Evolutionary conservation across 2,797 vertebrate species (phyloP), one percentile per base, ranked within the genome.

Genomic region (Sebastes vulpes): DNA sequence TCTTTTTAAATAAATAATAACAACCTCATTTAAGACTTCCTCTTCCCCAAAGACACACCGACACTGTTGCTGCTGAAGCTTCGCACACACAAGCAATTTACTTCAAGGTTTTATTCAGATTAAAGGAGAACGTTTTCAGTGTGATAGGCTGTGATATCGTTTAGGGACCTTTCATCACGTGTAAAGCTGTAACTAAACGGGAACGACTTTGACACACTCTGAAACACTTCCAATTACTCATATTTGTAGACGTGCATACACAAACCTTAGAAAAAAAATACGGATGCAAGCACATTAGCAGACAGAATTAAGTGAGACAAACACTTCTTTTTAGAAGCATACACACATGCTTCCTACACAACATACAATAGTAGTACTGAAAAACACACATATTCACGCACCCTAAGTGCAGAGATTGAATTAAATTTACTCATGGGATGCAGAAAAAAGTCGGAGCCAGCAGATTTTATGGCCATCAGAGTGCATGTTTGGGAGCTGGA

Each of bases 381-480:
- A 50, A 70, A 54, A 70, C 52, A 65, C 14, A 67, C 58, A 57
- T 10, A 38, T 20, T n/a, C 53, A 75, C 61, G 50, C 9, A 54
- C 18, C 3, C 4, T 46, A 29, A 25, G 31, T 21, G 32, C 10
- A 52, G 58, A 63, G 50, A 73, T 4, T 71, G 11, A 68, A 85
- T 77, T 71, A 21, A 78, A 84, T 75, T 4, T 60, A 42, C 60
- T 77, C n/a, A 9, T 52, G 28, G 52, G 72, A 79, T 18, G 50
- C 10, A 12, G 25, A 72, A 56, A 89, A 90, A 92, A 72, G 59
- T 61, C 64, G 1, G 59, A 75, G 75, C 46, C 66, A 90, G 89
- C 85, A 86, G 38, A 76, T 91, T 90, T 87, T 65, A 74, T 65
- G 56, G 63, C 26, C 23, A 21, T 81, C 20, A 29, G n/a, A n/a